phyloP scores from a whole-genome alignment of 1,140 invertebrate genomes.

The Psilanteris sp. region DNA sequence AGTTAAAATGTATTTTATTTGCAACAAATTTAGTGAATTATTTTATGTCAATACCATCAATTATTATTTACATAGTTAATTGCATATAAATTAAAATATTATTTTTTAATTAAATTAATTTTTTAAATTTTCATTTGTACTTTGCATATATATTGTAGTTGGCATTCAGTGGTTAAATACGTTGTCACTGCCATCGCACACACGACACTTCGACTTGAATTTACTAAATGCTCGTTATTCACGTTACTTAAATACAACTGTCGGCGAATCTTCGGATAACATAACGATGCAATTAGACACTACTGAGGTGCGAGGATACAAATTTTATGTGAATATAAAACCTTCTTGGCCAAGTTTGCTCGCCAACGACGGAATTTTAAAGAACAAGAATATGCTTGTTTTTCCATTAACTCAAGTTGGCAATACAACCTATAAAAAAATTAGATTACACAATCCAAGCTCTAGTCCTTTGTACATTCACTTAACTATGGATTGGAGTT shows the following conservation, averaged over 20 bases:
- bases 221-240: conserved; percentile 82
- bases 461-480: conserved; percentile 82
- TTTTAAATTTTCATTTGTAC: too few relatives aligned
- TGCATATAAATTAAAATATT: too few relatives aligned
- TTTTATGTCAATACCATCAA: too few relatives aligned
- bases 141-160: conserved; percentile 73
- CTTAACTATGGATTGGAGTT: conserved; percentile 82
- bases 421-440: conserved; percentile 84
- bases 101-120: too few relatives aligned
- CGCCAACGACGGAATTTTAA: conserved; percentile 64
- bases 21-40: too few relatives aligned
- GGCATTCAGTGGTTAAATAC: conserved; percentile 86
- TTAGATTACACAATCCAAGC: conserved; percentile 84
- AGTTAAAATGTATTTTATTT: too few relatives aligned
- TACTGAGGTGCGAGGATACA: conserved; percentile 86
- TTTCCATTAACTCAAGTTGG: conserved; percentile 92
- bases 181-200: conserved; percentile 83
- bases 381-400: conserved; percentile 80
- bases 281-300: conserved; percentile 88
- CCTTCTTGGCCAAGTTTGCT: conserved; percentile 86
- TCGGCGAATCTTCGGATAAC: conserved; percentile 81
- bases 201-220: conserved; percentile 83
- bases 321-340: conserved; percentile 85
- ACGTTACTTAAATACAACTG: conserved; percentile 81
- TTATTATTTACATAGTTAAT: too few relatives aligned